A percentile compares a stretch with the other conserved stretches of the same genome.
Conservation (phyloP, 92 coral and sea anemone species). For the Plumapathes pennacea region DNA sequence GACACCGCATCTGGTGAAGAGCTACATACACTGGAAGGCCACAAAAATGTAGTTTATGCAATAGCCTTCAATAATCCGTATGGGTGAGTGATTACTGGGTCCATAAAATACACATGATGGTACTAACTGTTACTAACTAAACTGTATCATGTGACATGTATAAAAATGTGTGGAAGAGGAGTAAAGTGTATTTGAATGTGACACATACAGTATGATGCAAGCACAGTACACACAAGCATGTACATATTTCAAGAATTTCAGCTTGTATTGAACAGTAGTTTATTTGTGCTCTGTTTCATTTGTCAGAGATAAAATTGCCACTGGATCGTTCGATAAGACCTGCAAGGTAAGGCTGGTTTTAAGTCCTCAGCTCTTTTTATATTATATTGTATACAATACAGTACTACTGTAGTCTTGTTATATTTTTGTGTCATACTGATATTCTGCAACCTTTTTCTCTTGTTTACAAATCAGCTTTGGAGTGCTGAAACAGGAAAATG, state of each 20-base stretch:
- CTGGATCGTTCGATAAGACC: constrained; percentile 99
- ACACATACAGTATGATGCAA: no score
- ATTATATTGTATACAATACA: no score
- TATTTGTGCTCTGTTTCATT: background rate
- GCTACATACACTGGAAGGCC: constrained; percentile 89
- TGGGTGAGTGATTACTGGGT: constrained; percentile 70
- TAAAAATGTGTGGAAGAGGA: no score
- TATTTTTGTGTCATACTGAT: background rate
- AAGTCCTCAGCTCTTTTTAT: no score
- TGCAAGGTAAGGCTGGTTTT: constrained; percentile 72
- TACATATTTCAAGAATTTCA: no score
- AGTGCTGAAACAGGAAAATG: constrained; percentile 99
- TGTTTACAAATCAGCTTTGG: constrained; percentile 54
- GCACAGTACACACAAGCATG: no score
- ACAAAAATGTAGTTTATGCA: constrained; percentile 98
- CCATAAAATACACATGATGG: no score
- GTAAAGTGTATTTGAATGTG: no score
- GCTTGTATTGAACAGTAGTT: background rate
- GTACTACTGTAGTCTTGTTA: no score
- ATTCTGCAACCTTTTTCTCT: background rate
- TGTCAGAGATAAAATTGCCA: constrained; percentile 93
- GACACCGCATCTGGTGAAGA: constrained; percentile 99
- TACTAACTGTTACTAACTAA: no score
- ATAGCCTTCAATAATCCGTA: constrained; percentile 96
- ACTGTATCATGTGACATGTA: no score